Evolutionary conservation across 2,888 invertebrate species (phyloP).

Genomic region (Lepidonotus clava): DNA sequence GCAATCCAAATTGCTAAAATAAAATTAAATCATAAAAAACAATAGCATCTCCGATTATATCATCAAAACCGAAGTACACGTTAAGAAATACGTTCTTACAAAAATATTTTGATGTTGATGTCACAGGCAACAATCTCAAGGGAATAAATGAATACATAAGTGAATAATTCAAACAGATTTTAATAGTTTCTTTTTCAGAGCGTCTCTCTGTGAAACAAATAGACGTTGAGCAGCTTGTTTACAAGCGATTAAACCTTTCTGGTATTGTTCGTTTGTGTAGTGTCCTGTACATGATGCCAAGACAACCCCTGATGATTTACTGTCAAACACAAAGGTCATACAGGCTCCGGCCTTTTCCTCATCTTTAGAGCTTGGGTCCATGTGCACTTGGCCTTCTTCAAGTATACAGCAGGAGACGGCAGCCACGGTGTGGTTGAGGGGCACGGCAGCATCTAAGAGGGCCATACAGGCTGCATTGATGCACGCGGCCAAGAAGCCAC

Average conservation of each 20-base stretch:
- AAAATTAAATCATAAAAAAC: too few species aligned
- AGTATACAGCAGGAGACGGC: constrained; percentile 88
- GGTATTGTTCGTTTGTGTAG: constrained; percentile 72
- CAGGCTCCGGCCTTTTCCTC: constrained; percentile 75
- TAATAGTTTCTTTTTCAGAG: constrained; percentile 69
- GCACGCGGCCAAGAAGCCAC: constrained; percentile 86
- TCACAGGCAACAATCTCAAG: too few species aligned
- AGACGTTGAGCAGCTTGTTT: constrained; percentile 69
- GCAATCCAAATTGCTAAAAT: too few species aligned
- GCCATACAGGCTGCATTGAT: constrained; percentile 92
- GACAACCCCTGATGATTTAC: constrained; percentile 70
- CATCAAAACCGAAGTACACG: too few species aligned
- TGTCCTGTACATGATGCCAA: constrained; percentile 70
- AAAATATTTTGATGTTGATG: too few species aligned
- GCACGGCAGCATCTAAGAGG: constrained; percentile 90
- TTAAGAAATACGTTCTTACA: too few species aligned
- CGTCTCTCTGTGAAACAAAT: constrained; percentile 73
- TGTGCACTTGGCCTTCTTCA: constrained; percentile 83
- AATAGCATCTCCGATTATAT: too few species aligned
- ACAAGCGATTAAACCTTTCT: constrained; percentile 68
- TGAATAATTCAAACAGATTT: constrained; percentile 16
- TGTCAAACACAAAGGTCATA: constrained; percentile 76
- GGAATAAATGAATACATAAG: too few species aligned
- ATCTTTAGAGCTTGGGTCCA: constrained; percentile 84
- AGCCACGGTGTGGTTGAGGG: constrained; percentile 90